These are phyloP conservation scores for Bhutanitis thaidina DNA, from an alignment of 2,888 invertebrate genomes.

Conservation along the genomic window DNA sequence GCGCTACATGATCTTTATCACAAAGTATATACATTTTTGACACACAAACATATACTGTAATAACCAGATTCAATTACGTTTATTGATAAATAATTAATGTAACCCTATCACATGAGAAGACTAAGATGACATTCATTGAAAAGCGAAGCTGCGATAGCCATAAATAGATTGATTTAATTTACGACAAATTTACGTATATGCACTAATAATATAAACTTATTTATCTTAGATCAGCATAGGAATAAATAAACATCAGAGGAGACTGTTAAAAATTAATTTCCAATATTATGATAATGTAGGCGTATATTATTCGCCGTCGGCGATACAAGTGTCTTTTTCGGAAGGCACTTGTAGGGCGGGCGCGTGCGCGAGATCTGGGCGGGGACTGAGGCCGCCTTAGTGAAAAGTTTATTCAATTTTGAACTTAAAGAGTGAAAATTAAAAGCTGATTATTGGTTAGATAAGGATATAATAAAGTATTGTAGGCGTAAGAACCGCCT, in stretches of 20 bases:
- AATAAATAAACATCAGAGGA: slow-evolving; percentile 45
- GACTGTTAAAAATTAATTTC: slow-evolving; percentile 69
- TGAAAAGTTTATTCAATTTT: slow-evolving; percentile 3
- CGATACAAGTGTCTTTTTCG: slow-evolving; percentile 32
- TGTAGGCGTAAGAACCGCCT: slow-evolving; percentile 59
- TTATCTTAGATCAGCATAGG: too few species aligned
- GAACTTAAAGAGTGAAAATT: slow-evolving; percentile 6
- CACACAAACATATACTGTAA: too few species aligned
- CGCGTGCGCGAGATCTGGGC: slow-evolving; percentile 67
- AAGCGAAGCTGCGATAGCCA: too few species aligned
- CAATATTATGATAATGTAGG: slow-evolving; percentile 76
- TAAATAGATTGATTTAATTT: too few species aligned
- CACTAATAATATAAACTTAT: too few species aligned
- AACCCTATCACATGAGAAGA: too few species aligned
- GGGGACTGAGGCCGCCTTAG: slow-evolving; percentile 55
- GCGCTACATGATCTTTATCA: too few species aligned
- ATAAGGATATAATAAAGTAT: slow-evolving; percentile 25
- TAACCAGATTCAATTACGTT: too few species aligned
- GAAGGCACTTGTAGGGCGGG: slow-evolving; percentile 39
- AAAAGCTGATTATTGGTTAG: slow-evolving; percentile 24
- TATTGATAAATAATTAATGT: too few species aligned
- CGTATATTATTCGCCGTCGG: slow-evolving; percentile 64
- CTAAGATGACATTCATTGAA: too few species aligned
- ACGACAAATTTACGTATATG: too few species aligned
- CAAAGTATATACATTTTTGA: too few species aligned